Base-by-base conservation (phyloP, 2,888 invertebrate species). In the Luperina testacea region DNA sequence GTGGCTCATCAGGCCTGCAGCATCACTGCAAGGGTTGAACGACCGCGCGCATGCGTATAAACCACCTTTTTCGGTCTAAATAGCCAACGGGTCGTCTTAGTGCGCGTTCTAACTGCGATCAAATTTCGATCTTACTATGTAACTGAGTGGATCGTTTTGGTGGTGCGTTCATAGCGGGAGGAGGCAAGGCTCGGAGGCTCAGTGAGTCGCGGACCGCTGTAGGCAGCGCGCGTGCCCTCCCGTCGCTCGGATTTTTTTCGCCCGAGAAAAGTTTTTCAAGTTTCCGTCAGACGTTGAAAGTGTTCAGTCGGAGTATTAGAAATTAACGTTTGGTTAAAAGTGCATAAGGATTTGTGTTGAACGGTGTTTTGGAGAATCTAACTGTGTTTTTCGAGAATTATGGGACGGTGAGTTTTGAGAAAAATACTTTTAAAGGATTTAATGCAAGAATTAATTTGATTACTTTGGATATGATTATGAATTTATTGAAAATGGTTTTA, bases 41-140 rank as follows among this genome's bases (percentile, higher is more conserved):
- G 94, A 93, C 93, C 95, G 92, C 87, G 91, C 95, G 95, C 95
- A 94, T 94, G 95, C 95, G 95, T 93, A 83, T 83, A 87, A 76
- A 87, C 90, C 88, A 88, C 89, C 90, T 92, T 92, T 92, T 92
- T 92, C 90, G 87, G 87, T 90, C 92, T 93, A 94, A 94, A 93
- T 93, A 94, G 93, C 94, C 94, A 92, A 92, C 93, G 93, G 92
- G 93, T 93, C 92, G 94, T 95, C 96, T 95, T 94, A 94, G 93
- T 92, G 93, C 93, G 93, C 94, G 92, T 93, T 93, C 93, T 94
- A 94, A 94, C 94, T 95, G 92, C 96, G 95, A 95, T 95, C 96
- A 95, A 96, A 96, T 95, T 96, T 96, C 95, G 95, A 96, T 96
- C 96, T 96, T 96, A 96, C 92, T 91, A 94, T 95, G 95, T 96